Evolutionary conservation across 1,140 invertebrate species (phyloP), one percentile per base, ranked within the genome.

Genomic region (Holcopasites calliopsidis): DNA sequence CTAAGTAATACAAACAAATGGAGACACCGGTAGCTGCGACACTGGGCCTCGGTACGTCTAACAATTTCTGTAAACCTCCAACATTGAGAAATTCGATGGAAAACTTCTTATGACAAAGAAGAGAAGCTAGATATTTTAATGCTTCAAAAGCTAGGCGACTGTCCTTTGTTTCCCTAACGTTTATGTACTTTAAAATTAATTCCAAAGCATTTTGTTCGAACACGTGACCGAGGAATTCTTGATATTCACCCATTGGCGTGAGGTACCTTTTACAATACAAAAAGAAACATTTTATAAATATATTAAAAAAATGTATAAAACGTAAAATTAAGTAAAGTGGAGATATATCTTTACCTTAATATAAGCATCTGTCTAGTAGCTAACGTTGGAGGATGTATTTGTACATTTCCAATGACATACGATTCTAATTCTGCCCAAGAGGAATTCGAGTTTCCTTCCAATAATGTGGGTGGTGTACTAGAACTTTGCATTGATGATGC

Each of bases 81-180:
- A 95, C 94, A 66, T 95, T 94, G 16, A 99, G 94, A 90, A 99
- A 99, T 89, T 99, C 98, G 11, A 99, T 95, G 0, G 97, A 97
- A 92, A 99, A 99, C 90, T 99, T 99, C 91, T 99, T 99, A 90
- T 99, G 98, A 85, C 98, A 99, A 0, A 99, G 92, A 52, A 99
- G 90, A 1, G 98, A 96, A 0, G 97, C 96, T 3, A 99, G 92
- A 91, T 99, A 99, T 92, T 98, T 96, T 0, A 98, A 92, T 1
- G 98, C 97, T 91, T 99, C 98, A 92, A 99, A 99, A 1, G 97
- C 97, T 3, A 99, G 92, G 40, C 98, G 92, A 13, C 98, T 96
- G 92, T 99, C 97, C 77, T 95, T 94, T 0, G 96, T 97, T 89
- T 97, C 95, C 6, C 95, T 93, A 16, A 98, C 93, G 87, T 98